These are phyloP conservation scores for Drosophila equinoxialis DNA, from an alignment of 1,140 invertebrate genomes.

Conservation along the genomic window DNA sequence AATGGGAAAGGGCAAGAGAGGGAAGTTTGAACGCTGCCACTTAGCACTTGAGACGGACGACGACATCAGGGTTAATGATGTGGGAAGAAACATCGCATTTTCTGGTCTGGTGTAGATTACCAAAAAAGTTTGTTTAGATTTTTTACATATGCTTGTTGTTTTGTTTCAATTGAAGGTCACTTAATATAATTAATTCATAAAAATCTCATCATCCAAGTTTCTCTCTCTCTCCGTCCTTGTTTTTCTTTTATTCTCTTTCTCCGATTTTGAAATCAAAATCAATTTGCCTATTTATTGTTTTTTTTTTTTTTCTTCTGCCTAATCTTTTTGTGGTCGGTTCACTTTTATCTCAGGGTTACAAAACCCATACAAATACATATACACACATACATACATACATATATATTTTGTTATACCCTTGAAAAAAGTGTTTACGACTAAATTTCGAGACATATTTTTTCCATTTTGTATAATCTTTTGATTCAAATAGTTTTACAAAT, in stretches of 20 bases:
- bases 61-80: conserved; percentile 46
- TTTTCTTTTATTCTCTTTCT: neutral
- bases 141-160: conserved; percentile 64
- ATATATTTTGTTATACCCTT: neutral
- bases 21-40: conserved; percentile 47
- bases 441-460: too few species aligned
- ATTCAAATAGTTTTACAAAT: too few species aligned
- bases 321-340: conserved; percentile 47
- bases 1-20: conserved; percentile 45
- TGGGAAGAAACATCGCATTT: conserved; percentile 9
- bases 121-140: conserved; percentile 54
- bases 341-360: conserved; percentile 30
- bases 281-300: conserved; percentile 44
- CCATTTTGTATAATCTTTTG: too few species aligned
- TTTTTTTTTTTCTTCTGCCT: conserved; percentile 35
- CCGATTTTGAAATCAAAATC: conserved; percentile 5
- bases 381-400: conserved; percentile 20
- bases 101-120: conserved; percentile 54
- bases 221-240: neutral
- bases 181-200: conserved; percentile 5
- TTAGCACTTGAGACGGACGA: conserved; percentile 51
- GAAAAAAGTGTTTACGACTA: neutral
- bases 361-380: conserved; percentile 24
- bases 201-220: neutral
- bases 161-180: conserved; percentile 25